Evolutionary conservation across 2,888 invertebrate genomes (phyloP), one percentile per base, ranked within the genome.

Genomic region (Amiota communis): DNA sequence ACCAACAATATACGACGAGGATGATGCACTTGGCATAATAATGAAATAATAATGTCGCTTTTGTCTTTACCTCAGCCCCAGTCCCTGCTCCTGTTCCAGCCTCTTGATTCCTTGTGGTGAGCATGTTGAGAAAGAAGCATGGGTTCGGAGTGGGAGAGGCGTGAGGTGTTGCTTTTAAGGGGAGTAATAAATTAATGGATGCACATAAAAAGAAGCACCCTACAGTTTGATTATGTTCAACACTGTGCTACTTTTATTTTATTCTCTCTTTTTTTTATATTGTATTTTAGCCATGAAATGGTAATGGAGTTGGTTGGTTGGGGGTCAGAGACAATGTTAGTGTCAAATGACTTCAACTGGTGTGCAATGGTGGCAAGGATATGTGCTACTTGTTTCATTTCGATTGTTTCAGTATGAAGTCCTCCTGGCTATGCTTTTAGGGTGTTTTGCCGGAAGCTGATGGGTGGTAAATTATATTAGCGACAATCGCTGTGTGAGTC

Each of bases 31-130:
- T 84, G 84, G 82, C 85, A 84, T 84, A 85, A 84, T 85, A 84
- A 84, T 84, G 84, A 82, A 84, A 85, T 85, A 84, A 85, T 84
- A 84, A 85, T 81, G 84, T 84, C 83, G 84, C 80, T 79, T 79
- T 84, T 83, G 64, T 72, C 47, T 70, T 48, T 57, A 17, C 9
- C 53, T 17, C 36, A 4, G 36, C 8, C 36, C 36, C 23, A 2
- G 23, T 2, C 1, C 3, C 8, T 36, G 4, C 36, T 36, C 36
- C 36, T 36, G 36, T 6, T 36, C 36, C 36, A 4, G 36, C 3
- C 13, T 23, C 6, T n/a, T 63, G 63, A 36, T 63, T 46, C 46
- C 46, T 12, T 63, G 23, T 49, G 48, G 48, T 65, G 47, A 11
- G 59, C 17, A 59, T 57, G 57, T 10, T 17, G 15, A 23, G 63